Conservation (phyloP, 2,888 invertebrate species). For the Heliconius hortense region DNA sequence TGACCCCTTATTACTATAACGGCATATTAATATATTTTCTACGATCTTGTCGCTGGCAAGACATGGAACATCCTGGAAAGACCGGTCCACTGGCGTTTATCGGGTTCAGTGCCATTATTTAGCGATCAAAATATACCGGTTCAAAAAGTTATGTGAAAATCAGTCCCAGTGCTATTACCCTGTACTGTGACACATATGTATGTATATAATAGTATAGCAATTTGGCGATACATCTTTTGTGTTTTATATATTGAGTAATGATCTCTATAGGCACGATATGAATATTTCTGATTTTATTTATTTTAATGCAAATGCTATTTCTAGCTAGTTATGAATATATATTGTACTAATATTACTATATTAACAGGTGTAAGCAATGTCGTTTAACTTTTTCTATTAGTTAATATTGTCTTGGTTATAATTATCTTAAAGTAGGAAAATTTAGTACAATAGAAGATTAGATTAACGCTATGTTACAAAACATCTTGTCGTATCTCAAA, state of each 20-base stretch:
- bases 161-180: slow-evolving; percentile 22
- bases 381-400: too few species aligned
- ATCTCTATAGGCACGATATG: neutral
- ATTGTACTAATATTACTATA: neutral
- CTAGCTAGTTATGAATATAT: neutral
- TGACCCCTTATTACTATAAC: slow-evolving; percentile 34
- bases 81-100: slow-evolving; percentile 41
- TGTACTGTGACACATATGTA: slow-evolving; percentile 8
- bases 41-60: slow-evolving; percentile 33
- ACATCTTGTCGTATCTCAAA: too few species aligned
- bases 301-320: neutral
- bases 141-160: slow-evolving; percentile 37
- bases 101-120: slow-evolving; percentile 43
- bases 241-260: neutral
- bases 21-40: slow-evolving; percentile 37
- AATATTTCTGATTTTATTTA: neutral
- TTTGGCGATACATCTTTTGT: neutral
- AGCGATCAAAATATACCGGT: slow-evolving; percentile 43
- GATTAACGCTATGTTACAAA: too few species aligned
- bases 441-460: too few species aligned
- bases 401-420: too few species aligned
- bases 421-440: too few species aligned
- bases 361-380: too few species aligned
- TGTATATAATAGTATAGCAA: neutral
- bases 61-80: slow-evolving; percentile 41